Evolutionary conservation across 2,113 vertebrate species (phyloP).

Genomic region (Oostethus manadensis): DNA sequence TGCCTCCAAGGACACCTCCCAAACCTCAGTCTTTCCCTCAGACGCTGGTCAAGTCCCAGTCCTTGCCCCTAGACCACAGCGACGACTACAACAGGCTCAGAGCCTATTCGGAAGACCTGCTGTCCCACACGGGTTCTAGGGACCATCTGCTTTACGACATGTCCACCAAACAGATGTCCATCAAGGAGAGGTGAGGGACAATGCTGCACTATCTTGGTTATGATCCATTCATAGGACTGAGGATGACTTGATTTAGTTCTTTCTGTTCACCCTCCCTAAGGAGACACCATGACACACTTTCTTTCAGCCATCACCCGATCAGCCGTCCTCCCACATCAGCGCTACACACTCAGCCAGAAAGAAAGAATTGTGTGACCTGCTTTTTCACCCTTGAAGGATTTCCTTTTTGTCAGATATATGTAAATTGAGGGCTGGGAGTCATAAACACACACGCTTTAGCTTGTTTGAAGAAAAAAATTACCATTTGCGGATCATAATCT

Average conservation of each 20-base stretch:
- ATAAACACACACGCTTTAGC: no score
- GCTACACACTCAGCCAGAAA: constrained; percentile 1
- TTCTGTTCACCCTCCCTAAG: constrained; percentile 27
- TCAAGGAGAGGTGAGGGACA: constrained; percentile 85
- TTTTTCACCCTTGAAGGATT: constrained; percentile 31
- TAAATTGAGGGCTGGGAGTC: no score
- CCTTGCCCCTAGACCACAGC: constrained; percentile 42
- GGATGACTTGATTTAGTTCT: constrained; percentile 5
- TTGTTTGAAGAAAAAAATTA: no score
- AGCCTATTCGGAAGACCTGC: constrained; percentile 42
- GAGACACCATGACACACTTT: constrained; percentile 48
- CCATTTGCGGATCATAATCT: no score
- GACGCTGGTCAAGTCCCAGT: constrained; percentile 49
- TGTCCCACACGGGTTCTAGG: constrained; percentile 51
- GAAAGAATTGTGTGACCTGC: constrained; percentile 27
- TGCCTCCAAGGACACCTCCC: constrained; percentile 44
- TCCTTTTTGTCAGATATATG: background rate
- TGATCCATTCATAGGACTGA: background rate
- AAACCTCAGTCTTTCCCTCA: constrained; percentile 60
- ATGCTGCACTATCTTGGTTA: background rate
- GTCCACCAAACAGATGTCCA: constrained; percentile 82
- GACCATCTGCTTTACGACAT: constrained; percentile 49
- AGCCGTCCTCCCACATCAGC: constrained; percentile 16
- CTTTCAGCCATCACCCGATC: constrained; percentile 24
- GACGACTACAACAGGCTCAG: constrained; percentile 43